Base-by-base conservation (phyloP, 2,888 invertebrate species). In the Marasmarcha lunaedactyla region DNA sequence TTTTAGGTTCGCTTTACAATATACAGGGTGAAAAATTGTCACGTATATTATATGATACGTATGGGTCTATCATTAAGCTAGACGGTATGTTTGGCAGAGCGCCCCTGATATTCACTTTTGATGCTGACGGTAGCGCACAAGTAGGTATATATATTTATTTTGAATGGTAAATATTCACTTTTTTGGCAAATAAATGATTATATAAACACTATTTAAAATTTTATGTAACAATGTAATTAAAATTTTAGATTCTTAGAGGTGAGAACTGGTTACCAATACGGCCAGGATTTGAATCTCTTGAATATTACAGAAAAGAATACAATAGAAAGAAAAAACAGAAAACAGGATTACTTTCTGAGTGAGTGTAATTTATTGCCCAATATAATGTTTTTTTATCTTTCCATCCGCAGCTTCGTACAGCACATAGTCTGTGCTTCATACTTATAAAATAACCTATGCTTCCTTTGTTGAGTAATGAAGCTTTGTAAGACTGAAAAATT, bases 1-100 rank as follows among this genome's bases (percentile, higher is more conserved):
- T 30, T 38, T 48, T 49, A 70, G 70, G 63, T n/a, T 26, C 42
- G 0, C 36, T 68, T 2, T 33, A 50, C 14, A 45, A 45, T 2
- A 35, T 49, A 1, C 44, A 44, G 11, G 41, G 47, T 2, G 33
- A 30, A 7, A 48, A 53, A 2, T 37, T 57, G 3, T 44, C 45
- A 0, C 46, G 54, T 2, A 44, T 40, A 10, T 25, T 73, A 5
- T 57, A 55, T 36, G 42, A 61, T 0, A 41, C 26, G 1, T 69
- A 61, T 44, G 74, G 74, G 4, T 65, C 67, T 0, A 65, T 74
- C 1, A 48, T 61, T 1, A 60, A 47, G 43, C 36, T 72, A 0
- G 55, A 63, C 4, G 50, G 53, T 0, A 13, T 51, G 1, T 42
- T 64, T 2, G 62, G 64, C 1, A 45, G 27, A 9, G 44, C 46